Conservation (phyloP, 2,113 vertebrate genomes). For the Uria aalge region DNA sequence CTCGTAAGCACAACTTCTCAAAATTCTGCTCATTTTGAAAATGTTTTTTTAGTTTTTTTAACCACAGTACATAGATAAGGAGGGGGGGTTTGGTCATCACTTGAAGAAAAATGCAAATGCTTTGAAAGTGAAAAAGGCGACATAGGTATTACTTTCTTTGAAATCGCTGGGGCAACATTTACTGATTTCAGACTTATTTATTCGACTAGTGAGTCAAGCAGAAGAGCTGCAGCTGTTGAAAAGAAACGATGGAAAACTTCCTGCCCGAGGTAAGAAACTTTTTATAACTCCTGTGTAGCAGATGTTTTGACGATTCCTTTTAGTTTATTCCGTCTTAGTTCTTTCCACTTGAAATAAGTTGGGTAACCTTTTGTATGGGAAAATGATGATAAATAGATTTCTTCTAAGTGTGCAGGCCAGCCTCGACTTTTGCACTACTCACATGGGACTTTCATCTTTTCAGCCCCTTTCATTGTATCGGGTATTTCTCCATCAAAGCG, state of each 20-base stretch:
- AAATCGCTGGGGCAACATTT: background rate
- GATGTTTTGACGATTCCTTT: background rate
- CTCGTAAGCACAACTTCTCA: background rate
- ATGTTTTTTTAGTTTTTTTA: background rate
- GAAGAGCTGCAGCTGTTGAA: constrained; percentile 54
- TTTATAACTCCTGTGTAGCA: background rate
- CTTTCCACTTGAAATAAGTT: background rate
- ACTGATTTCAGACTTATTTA: constrained; percentile 16
- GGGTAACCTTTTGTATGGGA: background rate
- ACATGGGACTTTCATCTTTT: background rate
- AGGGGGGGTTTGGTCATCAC: rapidly evolving
- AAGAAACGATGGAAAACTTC: constrained; percentile 4
- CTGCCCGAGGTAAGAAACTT: constrained; percentile 56
- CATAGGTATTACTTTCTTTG: background rate
- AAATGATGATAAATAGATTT: background rate
- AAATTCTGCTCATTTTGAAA: background rate
- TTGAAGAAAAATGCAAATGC: background rate
- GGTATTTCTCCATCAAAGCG: background rate
- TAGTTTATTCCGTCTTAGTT: background rate
- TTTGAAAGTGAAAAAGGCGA: background rate
- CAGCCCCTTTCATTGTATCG: background rate
- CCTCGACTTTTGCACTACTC: background rate
- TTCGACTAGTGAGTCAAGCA: constrained; percentile 72
- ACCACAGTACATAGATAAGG: background rate
- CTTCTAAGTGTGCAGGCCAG: background rate